Evolutionary conservation across 2,113 vertebrate genomes (phyloP).

Genomic region (Prietella phreatophila): DNA sequence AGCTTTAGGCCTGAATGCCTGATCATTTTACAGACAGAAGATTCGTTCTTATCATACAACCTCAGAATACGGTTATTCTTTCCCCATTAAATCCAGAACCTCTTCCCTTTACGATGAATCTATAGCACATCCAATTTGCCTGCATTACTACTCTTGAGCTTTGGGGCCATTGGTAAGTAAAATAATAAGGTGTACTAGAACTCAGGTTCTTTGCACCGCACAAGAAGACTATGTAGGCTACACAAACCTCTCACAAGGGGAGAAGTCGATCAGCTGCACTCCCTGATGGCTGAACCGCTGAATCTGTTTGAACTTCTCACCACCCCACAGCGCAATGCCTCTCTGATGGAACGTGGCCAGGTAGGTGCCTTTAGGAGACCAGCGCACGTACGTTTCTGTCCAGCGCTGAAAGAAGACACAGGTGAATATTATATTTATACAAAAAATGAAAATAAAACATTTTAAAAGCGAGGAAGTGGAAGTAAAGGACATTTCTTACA

Average conservation of each 20-base stretch:
- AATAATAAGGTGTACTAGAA: no score
- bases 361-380: conserved; percentile 97
- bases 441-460: no score
- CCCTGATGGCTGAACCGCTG: conserved; percentile 96
- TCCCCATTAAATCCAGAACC: no score
- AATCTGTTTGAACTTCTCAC: conserved; percentile 99
- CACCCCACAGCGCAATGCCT: conserved; percentile 95
- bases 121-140: no score
- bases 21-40: neutral
- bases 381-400: conserved; percentile 97
- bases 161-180: no score
- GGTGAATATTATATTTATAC: neutral
- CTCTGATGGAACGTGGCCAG: conserved; percentile 95
- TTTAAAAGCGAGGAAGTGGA: neutral
- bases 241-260: conserved; percentile 91
- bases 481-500: conserved; percentile 67
- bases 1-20: neutral
- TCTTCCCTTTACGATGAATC: no score
- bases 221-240: neutral
- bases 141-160: no score
- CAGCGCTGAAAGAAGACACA: conserved; percentile 76
- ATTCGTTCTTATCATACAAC: no score
- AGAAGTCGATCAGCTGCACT: conserved; percentile 97
- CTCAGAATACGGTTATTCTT: no score
- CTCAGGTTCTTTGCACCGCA: neutral